Evolutionary conservation across 2,797 vertebrate genomes (phyloP).

Genomic region (Tauraco hartlaubi): DNA sequence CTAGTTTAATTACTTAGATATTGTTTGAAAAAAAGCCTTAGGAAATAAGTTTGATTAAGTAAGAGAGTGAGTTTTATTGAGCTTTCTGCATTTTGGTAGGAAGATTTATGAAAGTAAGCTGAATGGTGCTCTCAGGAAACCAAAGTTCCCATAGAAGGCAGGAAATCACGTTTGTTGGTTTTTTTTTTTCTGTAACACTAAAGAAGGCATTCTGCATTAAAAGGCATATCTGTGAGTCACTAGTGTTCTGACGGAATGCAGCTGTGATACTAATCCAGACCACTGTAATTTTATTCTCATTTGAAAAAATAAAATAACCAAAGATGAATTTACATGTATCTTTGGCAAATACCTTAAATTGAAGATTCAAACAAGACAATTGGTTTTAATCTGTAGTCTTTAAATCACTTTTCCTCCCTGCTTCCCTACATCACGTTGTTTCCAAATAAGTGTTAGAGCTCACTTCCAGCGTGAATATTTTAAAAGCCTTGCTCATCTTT

Average conservation of each 20-base stretch:
- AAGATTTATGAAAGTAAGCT: constrained; percentile 79
- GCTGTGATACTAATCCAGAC: constrained; percentile 65
- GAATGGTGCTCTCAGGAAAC: constrained; percentile 72
- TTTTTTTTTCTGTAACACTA: constrained; percentile 38
- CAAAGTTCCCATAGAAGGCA: constrained; percentile 71
- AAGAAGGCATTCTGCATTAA: constrained; percentile 71
- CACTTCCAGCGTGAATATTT: neutral
- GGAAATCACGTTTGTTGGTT: constrained; percentile 64
- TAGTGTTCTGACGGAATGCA: constrained; percentile 66
- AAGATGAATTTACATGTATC: neutral
- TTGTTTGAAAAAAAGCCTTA: constrained; percentile 47
- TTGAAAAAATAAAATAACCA: constrained; percentile 19
- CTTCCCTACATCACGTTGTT: neutral
- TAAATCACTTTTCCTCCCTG: neutral
- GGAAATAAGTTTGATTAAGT: constrained; percentile 67
- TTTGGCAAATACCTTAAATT: constrained; percentile 23
- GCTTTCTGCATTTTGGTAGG: constrained; percentile 48
- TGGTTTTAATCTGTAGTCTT: constrained; percentile 16
- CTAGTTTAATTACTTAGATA: neutral
- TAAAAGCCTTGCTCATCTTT: neutral
- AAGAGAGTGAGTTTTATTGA: constrained; percentile 63
- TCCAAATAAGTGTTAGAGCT: neutral
- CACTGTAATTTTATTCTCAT: constrained; percentile 34
- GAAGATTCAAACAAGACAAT: neutral
- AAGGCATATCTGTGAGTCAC: constrained; percentile 63